phyloP scores from a whole-genome alignment of 2,888 invertebrate species.

The Trichogramma dendrolimi region DNA sequence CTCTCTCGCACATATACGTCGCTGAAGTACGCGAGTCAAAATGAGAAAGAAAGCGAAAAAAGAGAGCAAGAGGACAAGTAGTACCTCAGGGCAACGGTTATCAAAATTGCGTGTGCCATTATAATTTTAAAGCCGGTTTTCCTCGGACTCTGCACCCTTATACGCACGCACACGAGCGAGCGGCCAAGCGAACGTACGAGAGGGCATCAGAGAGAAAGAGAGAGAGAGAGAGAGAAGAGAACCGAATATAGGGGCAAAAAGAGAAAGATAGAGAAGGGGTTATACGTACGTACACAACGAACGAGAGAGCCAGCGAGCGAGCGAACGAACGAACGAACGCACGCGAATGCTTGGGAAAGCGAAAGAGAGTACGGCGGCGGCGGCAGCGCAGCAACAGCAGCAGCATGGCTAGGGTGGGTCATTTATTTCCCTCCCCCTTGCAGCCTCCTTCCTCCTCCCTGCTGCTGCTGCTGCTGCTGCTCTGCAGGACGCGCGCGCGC shows the following conservation, averaged over 20 bases:
- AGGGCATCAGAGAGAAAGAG: conserved; percentile 27
- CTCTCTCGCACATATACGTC: too few species aligned
- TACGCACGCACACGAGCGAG: conserved; percentile 18
- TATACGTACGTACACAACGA: conserved; percentile 9
- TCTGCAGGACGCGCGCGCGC: conserved; percentile 37
- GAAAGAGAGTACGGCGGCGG: conserved; percentile 39
- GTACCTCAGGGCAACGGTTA: conserved; percentile 46
- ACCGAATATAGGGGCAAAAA: conserved; percentile 9
- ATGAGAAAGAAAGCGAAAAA: conserved; percentile 16
- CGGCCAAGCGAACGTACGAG: conserved; percentile 29
- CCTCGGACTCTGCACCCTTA: conserved; percentile 35
- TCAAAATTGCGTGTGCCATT: conserved; percentile 52
- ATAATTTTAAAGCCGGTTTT: conserved; percentile 52
- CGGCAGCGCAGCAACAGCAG: conserved; percentile 37
- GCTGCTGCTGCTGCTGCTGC: conserved; percentile 7
- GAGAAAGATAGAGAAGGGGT: conserved; percentile 4
- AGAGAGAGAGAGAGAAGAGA: conserved; percentile 20
- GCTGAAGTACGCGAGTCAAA: conserved; percentile 4
- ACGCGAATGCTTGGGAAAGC: conserved; percentile 33
- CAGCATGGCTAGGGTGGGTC: conserved; percentile 47
- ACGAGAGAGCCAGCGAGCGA: conserved; percentile 23
- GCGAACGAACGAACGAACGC: conserved; percentile 27
- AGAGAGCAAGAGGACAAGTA: conserved; percentile 27
- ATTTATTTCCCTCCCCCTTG: conserved; percentile 49
- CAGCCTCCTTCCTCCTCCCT: conserved; percentile 8